Conservation (phyloP, 2,888 invertebrate species). For the Nephrotoma appendiculata region DNA sequence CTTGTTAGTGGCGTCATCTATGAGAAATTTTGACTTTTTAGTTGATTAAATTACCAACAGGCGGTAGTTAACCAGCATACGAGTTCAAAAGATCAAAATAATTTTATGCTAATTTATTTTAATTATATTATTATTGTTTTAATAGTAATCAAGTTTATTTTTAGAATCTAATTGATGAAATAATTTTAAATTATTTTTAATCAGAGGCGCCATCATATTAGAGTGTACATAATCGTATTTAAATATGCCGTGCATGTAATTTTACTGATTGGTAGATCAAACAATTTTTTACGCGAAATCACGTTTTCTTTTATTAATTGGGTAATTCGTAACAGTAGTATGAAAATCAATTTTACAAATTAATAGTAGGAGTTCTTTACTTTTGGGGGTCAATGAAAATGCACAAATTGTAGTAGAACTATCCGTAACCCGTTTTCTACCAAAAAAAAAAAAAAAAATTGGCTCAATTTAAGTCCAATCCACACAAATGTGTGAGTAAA, state of each 20-base stretch:
- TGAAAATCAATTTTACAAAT: too few relatives aligned
- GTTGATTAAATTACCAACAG: not conserved
- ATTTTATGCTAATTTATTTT: not conserved
- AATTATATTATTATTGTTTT: not conserved
- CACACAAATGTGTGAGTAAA: too few relatives aligned
- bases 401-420: too few relatives aligned
- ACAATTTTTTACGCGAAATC: not conserved
- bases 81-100: not conserved
- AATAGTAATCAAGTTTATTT: not conserved
- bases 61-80: not conserved
- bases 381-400: too few relatives aligned
- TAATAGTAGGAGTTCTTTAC: too few relatives aligned
- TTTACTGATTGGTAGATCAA: too few relatives aligned
- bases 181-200: not conserved
- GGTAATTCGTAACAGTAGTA: too few relatives aligned
- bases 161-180: not conserved
- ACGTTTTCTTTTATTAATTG: not conserved
- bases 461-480: too few relatives aligned
- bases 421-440: too few relatives aligned
- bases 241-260: too few relatives aligned
- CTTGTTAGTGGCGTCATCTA: not conserved
- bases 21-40: not conserved
- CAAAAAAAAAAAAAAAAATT: too few relatives aligned
- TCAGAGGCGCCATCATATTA: not conserved
- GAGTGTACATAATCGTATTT: too few relatives aligned